Conservation (phyloP, 2,113 vertebrate genomes). For the Pachycephala philippinensis region DNA sequence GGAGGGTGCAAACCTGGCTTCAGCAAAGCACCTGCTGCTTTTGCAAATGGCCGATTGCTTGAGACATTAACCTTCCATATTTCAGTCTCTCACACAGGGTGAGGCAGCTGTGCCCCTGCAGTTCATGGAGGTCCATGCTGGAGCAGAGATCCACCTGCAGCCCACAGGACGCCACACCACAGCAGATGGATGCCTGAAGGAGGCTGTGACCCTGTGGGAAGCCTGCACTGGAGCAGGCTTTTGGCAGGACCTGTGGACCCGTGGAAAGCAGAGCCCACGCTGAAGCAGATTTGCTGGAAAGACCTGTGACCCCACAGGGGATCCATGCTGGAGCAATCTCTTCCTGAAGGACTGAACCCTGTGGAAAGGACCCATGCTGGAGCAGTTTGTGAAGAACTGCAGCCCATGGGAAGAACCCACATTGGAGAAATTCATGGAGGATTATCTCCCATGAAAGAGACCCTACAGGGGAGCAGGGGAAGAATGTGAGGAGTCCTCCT, state of each 20-base stretch:
- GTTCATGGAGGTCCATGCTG: no score
- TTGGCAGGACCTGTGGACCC: not conserved
- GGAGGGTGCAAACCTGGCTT: not conserved
- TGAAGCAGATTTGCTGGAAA: not conserved
- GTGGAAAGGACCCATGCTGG: not conserved
- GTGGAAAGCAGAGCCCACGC: fast-evolving
- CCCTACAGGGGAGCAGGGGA: not conserved
- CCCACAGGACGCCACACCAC: no score
- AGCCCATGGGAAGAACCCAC: not conserved
- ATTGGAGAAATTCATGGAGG: not conserved
- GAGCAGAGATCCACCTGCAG: not conserved
- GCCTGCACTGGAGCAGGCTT: not conserved
- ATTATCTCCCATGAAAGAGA: not conserved
- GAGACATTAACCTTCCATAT: not conserved
- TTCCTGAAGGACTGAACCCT: not conserved
- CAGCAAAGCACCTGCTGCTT: not conserved
- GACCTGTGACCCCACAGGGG: no score
- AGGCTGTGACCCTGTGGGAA: not conserved
- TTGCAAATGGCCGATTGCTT: not conserved
- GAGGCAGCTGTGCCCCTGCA: not conserved
- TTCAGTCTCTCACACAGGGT: not conserved
- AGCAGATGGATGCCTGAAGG: not conserved
- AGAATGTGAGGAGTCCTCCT: not conserved
- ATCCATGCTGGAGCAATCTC: not conserved
- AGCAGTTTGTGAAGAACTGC: not conserved